Base-by-base conservation (phyloP, 2,888 invertebrate genomes). In the Papilio elwesi region DNA sequence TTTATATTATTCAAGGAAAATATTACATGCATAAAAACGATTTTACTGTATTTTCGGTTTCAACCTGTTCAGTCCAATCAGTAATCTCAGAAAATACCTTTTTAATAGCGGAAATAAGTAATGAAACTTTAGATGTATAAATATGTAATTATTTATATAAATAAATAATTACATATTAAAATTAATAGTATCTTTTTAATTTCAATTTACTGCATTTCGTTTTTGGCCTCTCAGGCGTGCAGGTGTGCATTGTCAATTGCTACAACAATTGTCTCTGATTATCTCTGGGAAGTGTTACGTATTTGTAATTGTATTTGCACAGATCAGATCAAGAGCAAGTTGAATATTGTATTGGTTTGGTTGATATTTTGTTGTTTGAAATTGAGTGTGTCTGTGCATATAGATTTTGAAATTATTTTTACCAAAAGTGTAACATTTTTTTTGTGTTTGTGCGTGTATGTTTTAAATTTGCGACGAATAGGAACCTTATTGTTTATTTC, bases 381-480 rank as follows among this genome's bases (percentile, higher is more conserved):
- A 52, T 67, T 57, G 43, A 47, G 8, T 55, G 53, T 57, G 59
- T 10, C 38, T 43, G 16, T 38, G 12, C 43, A 10, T 66, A 38
- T 36, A 66, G 52, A 38, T n/a, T 38, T 51, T 12, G n/a, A 47
- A 43, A 53, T 38, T 67, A 53, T 36, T 66, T 65, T 65, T 51
- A 51, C 49, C n/a, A 36, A 66, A 52, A 66, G 36, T 15, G 52
- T 43, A 38, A 55, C 16, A 16, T 52, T 55, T 62, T 69, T 68
- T 59, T 68, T 49, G 65, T 70, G 64, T 70, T 68, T 70, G 70
- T 75, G 74, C 36, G 57, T 75, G 74, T 74, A 59, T 57, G 16
- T 73, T 69, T 70, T 62, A 51, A 52, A 67, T 67, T 73, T 71
- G 74, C 71, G 74, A 57, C 62, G 62, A 69, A 68, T 52, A 71